These are phyloP conservation scores for Machimus atricapillus DNA, from an alignment of 2,888 invertebrate genomes.

Conservation along the genomic window DNA sequence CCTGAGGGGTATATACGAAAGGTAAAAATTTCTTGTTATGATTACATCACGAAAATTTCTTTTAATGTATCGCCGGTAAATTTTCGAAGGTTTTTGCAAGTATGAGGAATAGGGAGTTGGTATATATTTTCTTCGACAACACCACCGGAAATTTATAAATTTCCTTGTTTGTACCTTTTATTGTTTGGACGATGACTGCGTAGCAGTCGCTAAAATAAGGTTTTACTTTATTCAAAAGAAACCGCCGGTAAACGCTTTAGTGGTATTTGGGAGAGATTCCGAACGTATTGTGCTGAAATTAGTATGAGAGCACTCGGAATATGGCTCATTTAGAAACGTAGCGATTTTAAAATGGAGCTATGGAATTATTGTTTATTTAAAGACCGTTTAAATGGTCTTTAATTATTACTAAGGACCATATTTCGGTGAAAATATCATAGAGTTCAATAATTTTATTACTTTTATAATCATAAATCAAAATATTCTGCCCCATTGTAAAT, in stretches of 20 bases:
- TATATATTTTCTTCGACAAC: neutral
- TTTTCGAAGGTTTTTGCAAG: neutral
- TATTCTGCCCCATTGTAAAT: too few relatives aligned
- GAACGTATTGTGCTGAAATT: neutral
- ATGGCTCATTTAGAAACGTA: neutral
- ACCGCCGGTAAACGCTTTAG: neutral
- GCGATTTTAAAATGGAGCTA: neutral
- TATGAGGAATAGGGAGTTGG: neutral
- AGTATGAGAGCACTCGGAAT: neutral
- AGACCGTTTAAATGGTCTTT: too few relatives aligned
- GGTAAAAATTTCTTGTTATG: neutral
- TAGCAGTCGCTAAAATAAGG: neutral
- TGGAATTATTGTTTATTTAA: neutral
- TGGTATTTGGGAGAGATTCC: neutral
- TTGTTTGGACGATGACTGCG: neutral
- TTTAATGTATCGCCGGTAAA: neutral
- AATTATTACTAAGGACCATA: too few relatives aligned
- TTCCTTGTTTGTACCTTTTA: neutral
- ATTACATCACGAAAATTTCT: neutral
- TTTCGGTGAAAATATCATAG: too few relatives aligned
- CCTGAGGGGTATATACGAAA: neutral
- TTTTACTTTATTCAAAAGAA: neutral
- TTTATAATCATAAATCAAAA: too few relatives aligned
- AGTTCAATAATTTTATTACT: too few relatives aligned
- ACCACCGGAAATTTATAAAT: neutral